Conservation (phyloP, 2,888 invertebrate genomes). For the Xestia c-nigrum region DNA sequence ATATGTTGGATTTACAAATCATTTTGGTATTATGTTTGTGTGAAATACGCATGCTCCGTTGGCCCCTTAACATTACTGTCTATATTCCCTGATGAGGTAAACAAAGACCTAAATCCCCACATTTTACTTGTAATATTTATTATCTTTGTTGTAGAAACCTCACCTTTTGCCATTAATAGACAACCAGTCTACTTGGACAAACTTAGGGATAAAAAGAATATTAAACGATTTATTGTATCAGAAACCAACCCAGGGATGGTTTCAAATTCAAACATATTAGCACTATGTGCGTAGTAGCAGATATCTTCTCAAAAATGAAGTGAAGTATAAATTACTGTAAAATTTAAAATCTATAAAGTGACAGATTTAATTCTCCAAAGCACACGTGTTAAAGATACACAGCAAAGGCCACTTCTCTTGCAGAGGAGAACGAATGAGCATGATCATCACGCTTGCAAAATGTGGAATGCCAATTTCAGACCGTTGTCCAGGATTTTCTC, state of each 20-base stretch:
- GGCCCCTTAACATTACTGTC: neutral
- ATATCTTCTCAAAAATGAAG: neutral
- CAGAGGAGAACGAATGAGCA: no score
- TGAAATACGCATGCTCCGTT: no score
- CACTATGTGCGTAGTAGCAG: no score
- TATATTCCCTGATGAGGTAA: conserved; percentile 4
- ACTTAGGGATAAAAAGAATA: neutral
- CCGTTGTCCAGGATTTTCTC: no score
- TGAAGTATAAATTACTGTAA: neutral
- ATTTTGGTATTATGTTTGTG: no score
- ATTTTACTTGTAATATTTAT: neutral
- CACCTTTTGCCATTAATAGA: neutral
- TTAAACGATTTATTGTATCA: neutral
- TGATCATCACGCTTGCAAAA: no score
- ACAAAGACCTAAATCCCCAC: neutral
- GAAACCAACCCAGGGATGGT: neutral
- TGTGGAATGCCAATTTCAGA: no score
- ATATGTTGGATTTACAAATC: no score
- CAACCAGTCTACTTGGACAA: neutral
- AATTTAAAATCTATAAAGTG: conserved; percentile 34
- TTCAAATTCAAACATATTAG: neutral
- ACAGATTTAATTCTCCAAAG: conserved; percentile 37
- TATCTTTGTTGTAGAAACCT: neutral
- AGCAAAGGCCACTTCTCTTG: no score
- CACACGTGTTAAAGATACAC: conserved; percentile 7